A percentile compares a stretch with the other conserved stretches of the same genome.
These are phyloP conservation scores for Cyrtorhinus lividipennis DNA, from an alignment of 1,140 invertebrate genomes.

Conservation along the genomic window DNA sequence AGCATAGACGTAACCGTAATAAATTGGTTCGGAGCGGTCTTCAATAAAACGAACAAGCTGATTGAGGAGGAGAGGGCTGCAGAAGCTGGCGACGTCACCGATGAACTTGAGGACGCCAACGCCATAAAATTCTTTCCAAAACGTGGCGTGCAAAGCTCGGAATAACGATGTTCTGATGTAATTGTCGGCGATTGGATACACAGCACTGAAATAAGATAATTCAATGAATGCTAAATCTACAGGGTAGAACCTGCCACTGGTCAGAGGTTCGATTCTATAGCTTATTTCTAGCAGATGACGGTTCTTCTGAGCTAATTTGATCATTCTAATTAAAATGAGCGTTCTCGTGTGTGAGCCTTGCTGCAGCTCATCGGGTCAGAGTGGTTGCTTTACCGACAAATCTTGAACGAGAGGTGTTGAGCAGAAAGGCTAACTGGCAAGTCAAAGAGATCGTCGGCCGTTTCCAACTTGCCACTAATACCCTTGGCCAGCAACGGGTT, in stretches of 20 bases:
- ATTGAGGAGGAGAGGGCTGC: conserved; percentile 76
- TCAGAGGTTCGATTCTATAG: too few species aligned
- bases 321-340: too few species aligned
- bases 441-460: conserved; percentile 70
- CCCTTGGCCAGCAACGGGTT: conserved; percentile 73
- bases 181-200: conserved; percentile 29
- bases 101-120: conserved; percentile 77
- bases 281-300: too few species aligned
- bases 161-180: conserved; percentile 40
- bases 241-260: too few species aligned
- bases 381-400: conserved; percentile 25
- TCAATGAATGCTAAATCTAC: too few species aligned
- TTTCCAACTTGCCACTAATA: conserved; percentile 48
- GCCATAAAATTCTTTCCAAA: conserved; percentile 74
- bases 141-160: conserved; percentile 60
- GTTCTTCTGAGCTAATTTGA: too few species aligned
- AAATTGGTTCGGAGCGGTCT: conserved; percentile 45
- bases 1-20: conserved; percentile 67
- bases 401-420: conserved; percentile 38
- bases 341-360: too few species aligned
- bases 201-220: conserved; percentile 17
- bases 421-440: conserved; percentile 57
- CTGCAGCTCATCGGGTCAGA: too few species aligned
- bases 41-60: conserved; percentile 68
- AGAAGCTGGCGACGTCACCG: conserved; percentile 69